These are phyloP conservation scores for Pollachius pollachius DNA, from an alignment of 2,113 vertebrate genomes.

Conservation along the genomic window DNA sequence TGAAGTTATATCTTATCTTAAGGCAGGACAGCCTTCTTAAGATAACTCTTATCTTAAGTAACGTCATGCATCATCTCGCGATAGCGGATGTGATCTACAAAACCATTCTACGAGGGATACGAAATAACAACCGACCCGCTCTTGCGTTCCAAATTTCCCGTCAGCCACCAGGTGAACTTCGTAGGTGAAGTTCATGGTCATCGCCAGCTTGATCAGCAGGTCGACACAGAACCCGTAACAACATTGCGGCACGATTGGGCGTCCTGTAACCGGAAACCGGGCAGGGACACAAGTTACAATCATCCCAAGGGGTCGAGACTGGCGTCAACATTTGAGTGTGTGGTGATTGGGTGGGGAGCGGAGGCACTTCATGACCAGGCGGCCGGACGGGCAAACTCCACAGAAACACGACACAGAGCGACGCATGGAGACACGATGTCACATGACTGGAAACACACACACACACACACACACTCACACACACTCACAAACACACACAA, in stretches of 20 bases:
- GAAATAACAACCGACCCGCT: constrained; percentile 78
- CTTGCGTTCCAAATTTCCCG: constrained; percentile 98
- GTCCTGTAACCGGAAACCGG: constrained; percentile 76
- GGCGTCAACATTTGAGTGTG: too few species aligned
- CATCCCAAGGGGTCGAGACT: constrained; percentile 1
- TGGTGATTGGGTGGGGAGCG: background rate
- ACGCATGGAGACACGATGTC: constrained; percentile 13
- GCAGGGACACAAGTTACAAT: constrained; percentile 41
- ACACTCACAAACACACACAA: background rate
- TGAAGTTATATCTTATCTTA: background rate
- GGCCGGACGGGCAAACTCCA: constrained; percentile 36
- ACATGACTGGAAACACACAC: constrained; percentile 3
- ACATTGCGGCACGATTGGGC: constrained; percentile 91
- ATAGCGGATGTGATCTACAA: too few species aligned
- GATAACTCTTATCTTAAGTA: background rate
- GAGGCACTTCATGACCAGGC: constrained; percentile 5
- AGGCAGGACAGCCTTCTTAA: background rate
- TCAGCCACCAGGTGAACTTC: constrained; percentile 97
- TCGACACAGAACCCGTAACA: constrained; percentile 97
- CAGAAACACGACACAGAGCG: constrained; percentile 26
- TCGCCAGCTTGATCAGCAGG: constrained; percentile 92
- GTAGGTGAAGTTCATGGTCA: constrained; percentile 97
- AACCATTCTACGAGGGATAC: too few species aligned
- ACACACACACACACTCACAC: background rate
- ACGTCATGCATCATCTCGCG: too few species aligned